A percentile compares a stretch with the other conserved stretches of the same genome.
Evolutionary conservation across 1,140 invertebrate genomes (phyloP).

Genomic region (Tetragnatha versicolor): DNA sequence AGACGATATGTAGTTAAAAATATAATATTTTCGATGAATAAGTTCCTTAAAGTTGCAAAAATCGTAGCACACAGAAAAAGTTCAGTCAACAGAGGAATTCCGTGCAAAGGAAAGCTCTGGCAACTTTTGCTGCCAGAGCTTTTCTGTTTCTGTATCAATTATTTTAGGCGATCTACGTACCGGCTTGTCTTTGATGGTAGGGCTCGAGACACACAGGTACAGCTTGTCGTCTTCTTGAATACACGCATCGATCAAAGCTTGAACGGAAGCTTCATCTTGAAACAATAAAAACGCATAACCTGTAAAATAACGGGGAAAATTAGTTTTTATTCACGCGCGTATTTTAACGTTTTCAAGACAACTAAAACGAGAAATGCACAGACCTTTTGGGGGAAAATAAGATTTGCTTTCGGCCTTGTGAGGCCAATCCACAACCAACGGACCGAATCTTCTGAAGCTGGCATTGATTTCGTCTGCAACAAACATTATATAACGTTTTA

Average conservation of each 20-base stretch:
- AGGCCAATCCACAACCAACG: conserved; percentile 97
- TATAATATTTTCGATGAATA: not conserved
- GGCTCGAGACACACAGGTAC: conserved; percentile 97
- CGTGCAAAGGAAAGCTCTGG: not conserved
- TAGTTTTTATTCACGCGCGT: not conserved
- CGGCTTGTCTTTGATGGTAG: conserved; percentile 99
- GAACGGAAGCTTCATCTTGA: conserved; percentile 96
- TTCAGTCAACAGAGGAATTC: not conserved
- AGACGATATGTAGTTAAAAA: not conserved
- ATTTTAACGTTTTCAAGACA: not conserved
- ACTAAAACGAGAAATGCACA: not conserved
- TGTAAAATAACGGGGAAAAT: not conserved
- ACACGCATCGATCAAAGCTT: conserved; percentile 95
- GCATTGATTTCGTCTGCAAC: conserved; percentile 90
- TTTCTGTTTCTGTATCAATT: not conserved
- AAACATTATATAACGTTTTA: not conserved
- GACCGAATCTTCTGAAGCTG: conserved; percentile 95
- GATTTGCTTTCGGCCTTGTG: conserved; percentile 99
- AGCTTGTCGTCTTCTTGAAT: conserved; percentile 97
- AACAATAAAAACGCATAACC: conserved; percentile 74
- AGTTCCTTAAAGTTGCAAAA: not conserved
- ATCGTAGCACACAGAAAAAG: not conserved
- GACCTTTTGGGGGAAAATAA: conserved; percentile 93
- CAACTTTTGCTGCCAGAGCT: too few species aligned
- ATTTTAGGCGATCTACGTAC: conserved; percentile 57